phyloP scores from a whole-genome alignment of 2,797 vertebrate species.

The Manis javanica region DNA sequence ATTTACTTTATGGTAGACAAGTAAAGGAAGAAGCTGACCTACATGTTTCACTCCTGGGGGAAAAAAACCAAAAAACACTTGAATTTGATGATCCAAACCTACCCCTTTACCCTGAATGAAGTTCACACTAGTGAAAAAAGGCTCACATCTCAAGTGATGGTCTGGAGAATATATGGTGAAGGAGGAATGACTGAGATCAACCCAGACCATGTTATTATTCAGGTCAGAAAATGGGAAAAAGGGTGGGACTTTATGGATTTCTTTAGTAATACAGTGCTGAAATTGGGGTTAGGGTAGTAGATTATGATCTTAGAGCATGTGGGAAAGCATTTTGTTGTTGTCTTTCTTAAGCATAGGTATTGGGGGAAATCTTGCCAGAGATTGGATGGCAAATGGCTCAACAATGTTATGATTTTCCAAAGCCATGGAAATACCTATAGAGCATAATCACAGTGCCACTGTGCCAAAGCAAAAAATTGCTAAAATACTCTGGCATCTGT shows the following conservation, averaged over 20 bases:
- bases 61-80: constrained; percentile 24
- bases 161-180: neutral
- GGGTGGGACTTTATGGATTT: neutral
- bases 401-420: neutral
- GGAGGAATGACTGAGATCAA: neutral
- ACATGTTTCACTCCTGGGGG: neutral
- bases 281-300: neutral
- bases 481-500: neutral
- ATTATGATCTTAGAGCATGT: neutral
- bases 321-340: neutral
- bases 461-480: neutral
- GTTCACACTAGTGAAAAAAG: neutral
- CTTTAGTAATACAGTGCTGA: neutral
- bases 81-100: neutral
- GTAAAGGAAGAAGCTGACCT: neutral
- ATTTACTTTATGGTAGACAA: neutral
- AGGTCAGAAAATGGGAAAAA: neutral
- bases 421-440: neutral
- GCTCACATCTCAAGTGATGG: neutral
- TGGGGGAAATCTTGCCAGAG: neutral
- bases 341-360: neutral
- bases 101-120: neutral
- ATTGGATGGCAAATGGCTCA: neutral
- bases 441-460: neutral
- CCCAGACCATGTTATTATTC: neutral